Evolutionary conservation across 1,140 invertebrate species (phyloP).

Genomic region (Odontomachus brunneus): DNA sequence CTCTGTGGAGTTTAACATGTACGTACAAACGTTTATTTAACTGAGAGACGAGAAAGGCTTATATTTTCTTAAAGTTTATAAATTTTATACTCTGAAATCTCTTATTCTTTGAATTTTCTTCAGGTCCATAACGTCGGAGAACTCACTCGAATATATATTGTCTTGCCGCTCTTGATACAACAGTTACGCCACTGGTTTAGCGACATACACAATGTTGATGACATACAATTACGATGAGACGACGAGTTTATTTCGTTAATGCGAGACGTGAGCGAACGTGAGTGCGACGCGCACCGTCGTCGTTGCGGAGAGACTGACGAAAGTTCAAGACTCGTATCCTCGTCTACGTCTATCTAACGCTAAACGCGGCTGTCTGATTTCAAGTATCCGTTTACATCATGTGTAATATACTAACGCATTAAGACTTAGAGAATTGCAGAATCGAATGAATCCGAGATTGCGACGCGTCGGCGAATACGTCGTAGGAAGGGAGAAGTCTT

Average conservation of each 20-base stretch:
- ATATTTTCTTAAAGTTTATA: no score
- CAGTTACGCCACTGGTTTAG: constrained; percentile 8
- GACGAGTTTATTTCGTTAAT: background rate
- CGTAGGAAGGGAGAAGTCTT: background rate
- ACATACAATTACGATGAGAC: background rate
- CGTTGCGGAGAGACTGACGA: background rate
- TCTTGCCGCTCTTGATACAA: background rate
- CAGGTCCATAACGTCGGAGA: no score
- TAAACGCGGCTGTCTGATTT: constrained; percentile 8
- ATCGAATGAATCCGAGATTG: no score
- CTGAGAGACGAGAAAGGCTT: no score
- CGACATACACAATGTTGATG: background rate
- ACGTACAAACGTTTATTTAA: no score
- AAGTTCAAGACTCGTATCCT: constrained; percentile 23
- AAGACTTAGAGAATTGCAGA: constrained; percentile 1
- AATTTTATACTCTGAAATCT: no score
- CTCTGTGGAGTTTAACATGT: no score
- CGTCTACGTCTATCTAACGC: background rate
- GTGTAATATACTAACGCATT: constrained; percentile 5
- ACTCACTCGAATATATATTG: background rate
- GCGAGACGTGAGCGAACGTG: background rate
- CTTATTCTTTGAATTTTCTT: no score
- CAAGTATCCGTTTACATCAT: constrained; percentile 23
- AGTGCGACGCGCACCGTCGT: background rate
- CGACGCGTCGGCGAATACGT: no score